Evolutionary conservation across 2,113 vertebrate species (phyloP), one percentile per base, ranked within the genome.

Genomic region (Hippocampus comes): DNA sequence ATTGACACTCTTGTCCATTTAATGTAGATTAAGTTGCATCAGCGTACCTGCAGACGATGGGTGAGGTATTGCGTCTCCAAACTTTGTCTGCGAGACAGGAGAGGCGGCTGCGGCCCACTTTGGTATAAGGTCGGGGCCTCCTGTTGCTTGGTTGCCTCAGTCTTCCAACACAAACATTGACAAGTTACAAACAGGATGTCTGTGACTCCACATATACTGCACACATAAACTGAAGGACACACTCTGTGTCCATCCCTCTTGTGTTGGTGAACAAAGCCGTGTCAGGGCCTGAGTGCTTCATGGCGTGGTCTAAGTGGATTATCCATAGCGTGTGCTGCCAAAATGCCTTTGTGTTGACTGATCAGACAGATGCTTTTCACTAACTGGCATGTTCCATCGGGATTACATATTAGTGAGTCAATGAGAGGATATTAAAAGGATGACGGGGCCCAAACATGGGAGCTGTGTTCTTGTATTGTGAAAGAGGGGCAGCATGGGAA

Each of bases 61-160:
- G 95, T 93, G 69, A 97, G 92, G 88, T 94, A 97, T 83, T 96
- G 97, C 0, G 92, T 93, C 75, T 98, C 97, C 85, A 98, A 88
- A 87, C 97, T 96, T 83, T 95, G 97, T 80, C 95, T 89, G 17
- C 93, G 92, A 65, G 95, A 89, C 15, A 96, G 80, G n/a, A 95
- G 55, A 0, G 93, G 94, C 0, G 93, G 94, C 14, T 92, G 95
- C 1, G 90, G 81, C 41, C 90, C 82, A 9, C 78, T 87, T 11
- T 94, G 90, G 77, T 95, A 96, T 8, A 93, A 80, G 56, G 95
- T 84, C 38, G 92, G 86, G 49, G 83, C 88, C 60, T 95, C 93
- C 78, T 94, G 94, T 80, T 93, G 95, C 76, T 90, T 94, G 73
- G 93, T 85, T 17, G 86, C 87, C 76, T 95, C 95, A 64, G 95